Conservation (phyloP, 2,113 vertebrate species). For the Pseudopodoces humilis region DNA sequence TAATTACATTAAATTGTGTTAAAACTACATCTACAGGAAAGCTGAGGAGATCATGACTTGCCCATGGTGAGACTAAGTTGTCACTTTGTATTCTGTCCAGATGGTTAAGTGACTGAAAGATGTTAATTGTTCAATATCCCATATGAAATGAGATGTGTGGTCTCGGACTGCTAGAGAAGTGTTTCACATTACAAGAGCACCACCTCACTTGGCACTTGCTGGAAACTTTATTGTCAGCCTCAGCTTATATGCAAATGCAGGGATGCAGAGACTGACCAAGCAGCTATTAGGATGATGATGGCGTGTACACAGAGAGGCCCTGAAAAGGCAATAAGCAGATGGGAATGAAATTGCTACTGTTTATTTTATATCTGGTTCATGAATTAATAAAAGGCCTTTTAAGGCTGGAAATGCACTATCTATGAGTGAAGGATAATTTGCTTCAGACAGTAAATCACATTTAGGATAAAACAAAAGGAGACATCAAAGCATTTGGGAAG, state of each 20-base stretch:
- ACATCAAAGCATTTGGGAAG: background rate
- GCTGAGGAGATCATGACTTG: background rate
- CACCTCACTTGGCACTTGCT: conserved; percentile 8
- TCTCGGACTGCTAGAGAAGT: background rate
- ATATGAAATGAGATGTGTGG: conserved; percentile 3
- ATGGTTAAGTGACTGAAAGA: conserved; percentile 13
- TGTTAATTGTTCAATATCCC: conserved; percentile 24
- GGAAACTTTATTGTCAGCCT: conserved; percentile 13
- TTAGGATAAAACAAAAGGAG: background rate
- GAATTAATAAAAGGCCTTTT: conserved; percentile 12
- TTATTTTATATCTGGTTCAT: conserved; percentile 1
- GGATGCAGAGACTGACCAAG: background rate
- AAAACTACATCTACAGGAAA: background rate
- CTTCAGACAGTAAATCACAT: background rate
- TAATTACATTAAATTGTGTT: conserved; percentile 5
- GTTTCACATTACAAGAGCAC: conserved; percentile 19
- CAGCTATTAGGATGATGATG: background rate
- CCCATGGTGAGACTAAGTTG: background rate
- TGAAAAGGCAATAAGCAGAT: background rate
- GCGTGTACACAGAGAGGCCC: background rate
- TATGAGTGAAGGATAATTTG: background rate
- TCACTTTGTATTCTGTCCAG: conserved; percentile 2
- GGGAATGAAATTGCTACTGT: background rate
- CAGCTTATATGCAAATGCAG: conserved; percentile 10
- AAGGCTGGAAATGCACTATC: background rate